These are phyloP conservation scores for Potamilus streckersoni DNA, from an alignment of 1,140 invertebrate genomes.

Conservation along the genomic window DNA sequence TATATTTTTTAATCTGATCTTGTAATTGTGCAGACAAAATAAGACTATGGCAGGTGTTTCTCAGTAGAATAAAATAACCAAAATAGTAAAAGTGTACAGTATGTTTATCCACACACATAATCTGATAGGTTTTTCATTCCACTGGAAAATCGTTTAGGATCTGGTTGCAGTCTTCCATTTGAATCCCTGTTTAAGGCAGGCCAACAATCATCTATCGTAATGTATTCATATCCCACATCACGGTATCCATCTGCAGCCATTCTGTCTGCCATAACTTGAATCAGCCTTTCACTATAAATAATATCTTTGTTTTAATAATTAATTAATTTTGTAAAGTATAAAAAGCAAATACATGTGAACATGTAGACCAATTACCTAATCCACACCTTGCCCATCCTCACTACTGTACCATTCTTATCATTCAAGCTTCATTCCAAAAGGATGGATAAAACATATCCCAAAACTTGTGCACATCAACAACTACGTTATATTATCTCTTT, in stretches of 20 bases:
- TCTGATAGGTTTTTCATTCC: conserved; percentile 90
- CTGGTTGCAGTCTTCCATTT: conserved; percentile 84
- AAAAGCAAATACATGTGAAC: too few relatives aligned
- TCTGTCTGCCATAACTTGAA: conserved; percentile 91
- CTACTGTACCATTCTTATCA: too few relatives aligned
- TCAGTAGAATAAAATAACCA: neutral
- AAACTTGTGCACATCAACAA: too few relatives aligned
- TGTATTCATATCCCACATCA: conserved; percentile 89
- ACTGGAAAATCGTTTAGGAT: conserved; percentile 87
- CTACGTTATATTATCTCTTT: too few relatives aligned
- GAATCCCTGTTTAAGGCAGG: conserved; percentile 82
- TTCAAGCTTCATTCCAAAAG: too few relatives aligned
- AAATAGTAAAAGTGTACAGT: neutral
- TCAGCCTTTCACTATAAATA: conserved; percentile 83
- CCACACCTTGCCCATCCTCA: too few relatives aligned
- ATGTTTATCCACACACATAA: conserved; percentile 81
- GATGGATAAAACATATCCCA: too few relatives aligned
- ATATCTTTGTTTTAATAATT: neutral
- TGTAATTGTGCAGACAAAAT: too few relatives aligned
- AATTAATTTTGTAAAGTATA: too few relatives aligned
- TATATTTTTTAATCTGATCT: too few relatives aligned
- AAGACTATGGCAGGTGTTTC: too few relatives aligned
- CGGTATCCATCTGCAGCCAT: conserved; percentile 90
- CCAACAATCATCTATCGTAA: conserved; percentile 98
- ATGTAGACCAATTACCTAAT: too few relatives aligned